Evolutionary conservation across 2,797 vertebrate genomes (phyloP).

Genomic region (Anableps anableps): DNA sequence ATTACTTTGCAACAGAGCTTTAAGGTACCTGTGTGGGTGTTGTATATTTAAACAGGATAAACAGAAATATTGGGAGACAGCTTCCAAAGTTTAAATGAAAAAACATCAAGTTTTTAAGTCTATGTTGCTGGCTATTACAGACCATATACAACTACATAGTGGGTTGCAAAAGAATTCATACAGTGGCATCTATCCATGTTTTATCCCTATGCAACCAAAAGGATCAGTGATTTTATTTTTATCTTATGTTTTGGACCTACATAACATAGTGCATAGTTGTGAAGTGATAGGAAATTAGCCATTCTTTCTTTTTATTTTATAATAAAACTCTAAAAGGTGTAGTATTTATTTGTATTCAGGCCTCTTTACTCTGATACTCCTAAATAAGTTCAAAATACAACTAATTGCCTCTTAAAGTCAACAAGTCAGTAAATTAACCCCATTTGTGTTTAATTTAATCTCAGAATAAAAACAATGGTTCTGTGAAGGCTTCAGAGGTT

Average conservation of each 20-base stretch:
- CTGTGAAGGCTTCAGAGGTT: neutral
- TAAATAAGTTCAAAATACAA: neutral
- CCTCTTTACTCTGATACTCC: neutral
- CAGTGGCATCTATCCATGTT: neutral
- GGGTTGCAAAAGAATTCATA: neutral
- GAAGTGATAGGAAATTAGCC: neutral
- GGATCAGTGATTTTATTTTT: neutral
- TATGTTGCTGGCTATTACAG: neutral
- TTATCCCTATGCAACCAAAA: neutral
- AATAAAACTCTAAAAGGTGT: neutral
- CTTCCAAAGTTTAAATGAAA: constrained; percentile 5
- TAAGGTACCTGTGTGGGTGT: neutral
- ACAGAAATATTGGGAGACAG: neutral
- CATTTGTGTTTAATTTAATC: neutral
- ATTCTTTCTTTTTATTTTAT: neutral
- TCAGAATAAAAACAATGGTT: neutral
- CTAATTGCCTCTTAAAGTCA: neutral
- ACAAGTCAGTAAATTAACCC: neutral
- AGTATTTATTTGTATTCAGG: neutral
- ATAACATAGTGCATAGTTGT: neutral
- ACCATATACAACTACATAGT: neutral
- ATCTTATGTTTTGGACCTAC: neutral
- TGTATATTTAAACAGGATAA: neutral
- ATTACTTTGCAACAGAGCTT: neutral
- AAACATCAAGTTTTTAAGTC: neutral